Evolutionary conservation across 2,888 invertebrate species (phyloP).

Genomic region (Nemapogon koenigi): DNA sequence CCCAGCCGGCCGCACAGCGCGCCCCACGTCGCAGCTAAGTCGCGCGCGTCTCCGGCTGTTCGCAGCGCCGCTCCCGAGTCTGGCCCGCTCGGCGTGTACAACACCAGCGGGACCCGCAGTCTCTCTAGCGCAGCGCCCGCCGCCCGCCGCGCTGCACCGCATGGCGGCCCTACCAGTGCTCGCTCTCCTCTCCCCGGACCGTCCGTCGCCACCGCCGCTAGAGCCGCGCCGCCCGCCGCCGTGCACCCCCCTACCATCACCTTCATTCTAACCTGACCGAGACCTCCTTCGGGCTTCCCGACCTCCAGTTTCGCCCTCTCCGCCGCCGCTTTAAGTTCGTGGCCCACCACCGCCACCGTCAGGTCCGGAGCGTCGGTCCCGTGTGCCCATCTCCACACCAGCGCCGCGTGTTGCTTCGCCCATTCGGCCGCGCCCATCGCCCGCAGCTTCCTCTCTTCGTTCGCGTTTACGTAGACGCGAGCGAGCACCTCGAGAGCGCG

Average conservation of each 20-base stretch:
- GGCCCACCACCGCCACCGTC: no score
- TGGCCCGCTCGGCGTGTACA: constrained; percentile 17
- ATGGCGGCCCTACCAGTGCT: constrained; percentile 43
- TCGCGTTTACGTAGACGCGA: constrained; percentile 24
- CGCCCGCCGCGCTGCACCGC: constrained; percentile 39
- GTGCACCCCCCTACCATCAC: neutral
- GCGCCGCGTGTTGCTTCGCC: constrained; percentile 23
- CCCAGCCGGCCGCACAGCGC: constrained; percentile 59
- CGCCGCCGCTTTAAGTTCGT: no score
- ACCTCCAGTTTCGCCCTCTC: constrained; percentile 30
- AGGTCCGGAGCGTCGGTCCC: neutral
- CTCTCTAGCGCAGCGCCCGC: constrained; percentile 30
- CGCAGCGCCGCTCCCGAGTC: constrained; percentile 25
- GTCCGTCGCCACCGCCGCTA: constrained; percentile 19
- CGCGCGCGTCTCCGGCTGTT: neutral
- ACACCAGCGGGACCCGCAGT: constrained; percentile 9
- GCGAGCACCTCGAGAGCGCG: constrained; percentile 31
- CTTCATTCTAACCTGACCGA: no score
- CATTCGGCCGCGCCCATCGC: constrained; percentile 19
- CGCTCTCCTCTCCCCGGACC: constrained; percentile 33
- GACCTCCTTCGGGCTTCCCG: no score
- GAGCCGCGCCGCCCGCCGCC: no score
- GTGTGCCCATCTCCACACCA: constrained; percentile 4
- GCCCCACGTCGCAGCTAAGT: neutral
- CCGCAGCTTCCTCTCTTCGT: constrained; percentile 25